Conservation (phyloP, 2,113 vertebrate species). For the Bubo bubo region DNA sequence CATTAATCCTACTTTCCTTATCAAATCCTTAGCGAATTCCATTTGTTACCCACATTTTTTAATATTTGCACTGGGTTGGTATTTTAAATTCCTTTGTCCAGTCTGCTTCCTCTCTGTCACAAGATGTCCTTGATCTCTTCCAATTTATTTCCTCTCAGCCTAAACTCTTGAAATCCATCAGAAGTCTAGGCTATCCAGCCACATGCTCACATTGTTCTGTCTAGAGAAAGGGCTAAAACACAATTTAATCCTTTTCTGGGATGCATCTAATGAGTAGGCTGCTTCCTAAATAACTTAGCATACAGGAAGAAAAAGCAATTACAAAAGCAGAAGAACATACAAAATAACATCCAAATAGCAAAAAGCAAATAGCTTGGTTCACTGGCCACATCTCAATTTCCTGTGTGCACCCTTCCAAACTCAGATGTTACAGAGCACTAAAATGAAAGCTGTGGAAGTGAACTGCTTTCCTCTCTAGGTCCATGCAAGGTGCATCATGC, state of each 20-base stretch:
- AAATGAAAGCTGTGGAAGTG: neutral
- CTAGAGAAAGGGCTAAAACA: neutral
- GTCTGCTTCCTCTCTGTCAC: neutral
- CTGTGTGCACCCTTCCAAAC: fast-evolving
- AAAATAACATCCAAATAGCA: neutral
- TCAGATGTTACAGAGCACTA: neutral
- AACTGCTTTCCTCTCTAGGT: neutral
- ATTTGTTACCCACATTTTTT: neutral
- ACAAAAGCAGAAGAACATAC: neutral
- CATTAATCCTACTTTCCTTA: neutral
- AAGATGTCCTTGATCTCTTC: neutral
- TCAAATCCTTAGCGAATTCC: neutral
- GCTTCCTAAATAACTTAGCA: neutral
- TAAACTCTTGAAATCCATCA: neutral
- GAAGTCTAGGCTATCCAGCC: neutral
- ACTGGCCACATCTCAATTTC: neutral
- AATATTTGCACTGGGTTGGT: neutral
- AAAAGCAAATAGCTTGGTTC: neutral
- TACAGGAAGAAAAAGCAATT: neutral
- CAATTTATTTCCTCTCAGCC: neutral
- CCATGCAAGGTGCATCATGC: neutral
- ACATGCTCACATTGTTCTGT: neutral
- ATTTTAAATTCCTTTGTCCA: neutral
- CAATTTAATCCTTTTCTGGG: neutral
- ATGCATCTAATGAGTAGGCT: neutral